Base-by-base conservation (phyloP, 1,140 invertebrate genomes). In the Brachionus angularis region DNA sequence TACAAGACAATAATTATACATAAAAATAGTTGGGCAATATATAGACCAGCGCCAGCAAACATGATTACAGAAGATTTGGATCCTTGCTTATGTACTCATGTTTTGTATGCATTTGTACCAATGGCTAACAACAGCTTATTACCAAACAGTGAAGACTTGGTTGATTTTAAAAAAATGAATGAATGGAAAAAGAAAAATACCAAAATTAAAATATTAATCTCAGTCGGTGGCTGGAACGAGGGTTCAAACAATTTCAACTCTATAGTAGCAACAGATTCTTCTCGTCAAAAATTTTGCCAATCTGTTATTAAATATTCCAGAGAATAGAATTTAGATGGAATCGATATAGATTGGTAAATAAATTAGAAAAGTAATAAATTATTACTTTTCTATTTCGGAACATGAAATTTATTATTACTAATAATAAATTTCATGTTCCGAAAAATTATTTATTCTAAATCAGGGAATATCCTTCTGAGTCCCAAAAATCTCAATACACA, bases 151-250 rank as follows among this genome's bases (percentile, higher is more conserved):
- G 78, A 79, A 72, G 78, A 80, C 72, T 76, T 33, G 14, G 58
- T 31, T 3, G 29, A 46, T 39, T 70, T 50, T 52, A 36, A 93
- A 93, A 75, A 87, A 90, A 47, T 86, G 88, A 74, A 84, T 94
- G 5, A 86, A 91, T 82, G 96, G 21, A 96, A 96, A 81, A 89
- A 89, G 0, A 92, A 92, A 82, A 96, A 96, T 82, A 93, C 91
- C 75, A 87, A 89, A 53, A 77, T 96, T 74, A 96, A 95, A 81
- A 92, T 90, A 0, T 81, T 96, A 81, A 83, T 96, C 62, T 92
- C 93, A 4, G 91, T 96, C 72, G 94, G 94, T 8, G 93, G 94
- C 0, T 96, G 93, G 93, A 96, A 94, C 78, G 91, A 95, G 80
- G 93, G 91, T 10, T 93, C 23, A 27, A 33, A 18, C 16, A 71